phyloP scores from a whole-genome alignment of 2,113 vertebrate genomes.

The Lagopus leucura region DNA sequence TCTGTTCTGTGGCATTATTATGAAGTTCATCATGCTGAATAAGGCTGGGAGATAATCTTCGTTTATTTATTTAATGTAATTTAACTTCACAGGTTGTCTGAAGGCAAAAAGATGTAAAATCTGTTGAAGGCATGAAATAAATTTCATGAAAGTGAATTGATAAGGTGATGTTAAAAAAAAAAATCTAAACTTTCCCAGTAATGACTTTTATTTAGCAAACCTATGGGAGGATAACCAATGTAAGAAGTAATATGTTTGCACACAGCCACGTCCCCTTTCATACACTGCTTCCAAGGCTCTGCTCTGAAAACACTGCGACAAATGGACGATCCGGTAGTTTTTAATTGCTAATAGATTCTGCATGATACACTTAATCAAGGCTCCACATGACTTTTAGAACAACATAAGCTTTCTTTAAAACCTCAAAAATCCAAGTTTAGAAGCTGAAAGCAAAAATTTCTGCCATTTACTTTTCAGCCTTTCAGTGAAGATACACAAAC shows the following conservation, averaged over 20 bases:
- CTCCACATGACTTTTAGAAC: background rate
- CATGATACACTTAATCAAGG: background rate
- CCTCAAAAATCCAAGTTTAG: background rate
- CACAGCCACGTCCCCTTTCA: background rate
- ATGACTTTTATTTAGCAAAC: background rate
- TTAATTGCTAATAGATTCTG: slow-evolving; percentile 18
- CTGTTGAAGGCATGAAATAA: slow-evolving; percentile 8
- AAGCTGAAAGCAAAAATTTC: background rate
- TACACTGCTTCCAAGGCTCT: background rate
- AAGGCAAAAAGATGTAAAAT: slow-evolving; percentile 8
- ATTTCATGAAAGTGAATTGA: background rate
- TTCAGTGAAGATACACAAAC: background rate
- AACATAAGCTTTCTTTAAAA: background rate
- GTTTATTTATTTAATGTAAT: background rate
- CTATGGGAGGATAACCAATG: background rate
- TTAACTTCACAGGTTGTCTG: background rate
- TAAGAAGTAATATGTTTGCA: background rate
- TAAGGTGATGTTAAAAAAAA: background rate
- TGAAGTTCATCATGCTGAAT: background rate
- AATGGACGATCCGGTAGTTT: background rate
- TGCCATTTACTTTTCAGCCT: background rate
- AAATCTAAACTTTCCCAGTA: background rate
- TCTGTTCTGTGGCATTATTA: background rate
- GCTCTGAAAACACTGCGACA: background rate
- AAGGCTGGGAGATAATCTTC: background rate